Base-by-base conservation (phyloP, 1,140 invertebrate genomes). In the Caerostris darwini region DNA sequence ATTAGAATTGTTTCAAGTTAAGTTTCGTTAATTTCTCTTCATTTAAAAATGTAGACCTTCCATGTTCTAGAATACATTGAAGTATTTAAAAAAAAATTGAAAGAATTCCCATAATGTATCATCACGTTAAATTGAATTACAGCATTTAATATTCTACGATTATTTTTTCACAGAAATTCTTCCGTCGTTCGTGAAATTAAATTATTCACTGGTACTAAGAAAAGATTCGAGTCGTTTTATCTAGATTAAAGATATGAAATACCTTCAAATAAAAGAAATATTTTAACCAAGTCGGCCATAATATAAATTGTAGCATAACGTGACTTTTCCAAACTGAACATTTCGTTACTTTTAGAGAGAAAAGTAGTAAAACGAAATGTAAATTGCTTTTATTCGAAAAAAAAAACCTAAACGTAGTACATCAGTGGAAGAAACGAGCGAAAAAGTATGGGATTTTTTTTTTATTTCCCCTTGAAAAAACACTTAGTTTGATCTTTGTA, bases 181-280 rank as follows among this genome's bases (percentile, higher is more conserved):
- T 2, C 34, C 34, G 8, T n/a, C 34, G 14, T 17, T n/a, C 71
- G 1, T n/a, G n/a, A 3, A 81, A 81, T 81, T 81, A 81, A 81
- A 81, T 81, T 81, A 81, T 81, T 8, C n/a, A 12, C 3, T 56
- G 19, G 8, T 10, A 56, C 82, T 57, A 17, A 54, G 54, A 56
- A 85, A 85, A 54, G 54, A 53, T 53, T 10, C 82, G 71, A 81
- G 34, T 7, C 7, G 71, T 17, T 64, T 64, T 14, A 8, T 12
- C 19, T 85, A 85, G 54, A 57, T 56, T 85, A 56, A 85, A 85
- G 54, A 85, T 17, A 57, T 14, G 19, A 85, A 19, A 85, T 54
- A 56, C 50, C 19, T 56, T 54, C 19, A 85, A 56, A 12, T 53
- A 57, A 85, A 54, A 56, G 50, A 19, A 12, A 57, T 85, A 85